Evolutionary conservation across 2,888 invertebrate species (phyloP), one percentile per base, ranked within the genome.

Genomic region (Idaea biselata): DNA sequence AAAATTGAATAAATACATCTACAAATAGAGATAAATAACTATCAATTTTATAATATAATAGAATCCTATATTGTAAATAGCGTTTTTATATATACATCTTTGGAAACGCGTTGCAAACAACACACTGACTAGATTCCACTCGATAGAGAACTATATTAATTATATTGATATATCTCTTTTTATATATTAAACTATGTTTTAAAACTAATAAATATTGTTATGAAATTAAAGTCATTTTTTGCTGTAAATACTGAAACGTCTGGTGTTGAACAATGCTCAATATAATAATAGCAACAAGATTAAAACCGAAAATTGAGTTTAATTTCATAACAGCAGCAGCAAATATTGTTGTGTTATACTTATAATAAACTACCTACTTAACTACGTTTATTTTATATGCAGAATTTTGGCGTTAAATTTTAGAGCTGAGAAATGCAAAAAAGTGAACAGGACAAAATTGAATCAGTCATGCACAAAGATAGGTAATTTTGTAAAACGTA

Each of bases 51-150:
- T 18, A 56, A 18, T 18, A 18, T 56, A 53, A 18, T 33, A 31
- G 25, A 16, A 63, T 58, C 32, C 18, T 54, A 32, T 59, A 64
- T 60, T 65, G 62, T 69, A 77, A 75, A 79, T 83, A 83, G 91
- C 91, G 91, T 87, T 84, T 84, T 84, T 70, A 75, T 84, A 88
- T 88, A 53, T 91, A 91, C 89, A 83, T 90, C 90, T 91, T 91
- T 91, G 91, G 91, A 91, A 44, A 92, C 91, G 91, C 91, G 88
- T 91, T 89, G 69, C 87, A 73, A 83, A 84, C 75, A 81, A 85
- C 91, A 91, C 91, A 92, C 92, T 91, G 92, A 92, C 92, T 92
- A 92, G 92, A 88, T 82, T 85, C 78, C 87, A 91, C 91, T 89
- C 91, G 67, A 78, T 69, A 66, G 70, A 72, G 64, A 64, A 60